Base-by-base conservation (phyloP, 2,888 invertebrate species). In the Rotaria macrura region DNA sequence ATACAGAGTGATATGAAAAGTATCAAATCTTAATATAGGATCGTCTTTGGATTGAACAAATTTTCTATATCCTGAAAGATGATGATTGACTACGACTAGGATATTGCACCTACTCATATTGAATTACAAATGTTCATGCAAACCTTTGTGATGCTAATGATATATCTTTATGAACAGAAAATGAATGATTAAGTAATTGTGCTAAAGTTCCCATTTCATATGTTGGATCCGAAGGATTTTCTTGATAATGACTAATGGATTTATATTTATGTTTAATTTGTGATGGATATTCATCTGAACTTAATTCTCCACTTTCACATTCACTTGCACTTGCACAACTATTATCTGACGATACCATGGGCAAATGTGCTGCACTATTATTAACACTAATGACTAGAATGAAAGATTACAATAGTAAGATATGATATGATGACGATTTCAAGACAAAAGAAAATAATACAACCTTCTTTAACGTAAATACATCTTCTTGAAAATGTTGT, bases 281-380 rank as follows among this genome's bases (percentile, higher is more conserved):
- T 43, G 74, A 40, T 74, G 74, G 74, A 74, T 74, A 74, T 74
- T 74, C 74, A 74, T 74, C 74, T 40, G 40, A 40, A 74, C 40
- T 40, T 74, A 74, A 40, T 10, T 74, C 74, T 25, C 74, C 74
- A 40, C 40, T 74, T 43, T 74, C 74, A 74, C 74, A 74, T 38
- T 74, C 74, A 74, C 40, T 74, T 23, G 40, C 43, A 40, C 74
- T 74, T 23, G 40, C 25, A 40, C 74, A 29, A 74, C 74, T 29
- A 38, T 20, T 17, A 74, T 74, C 74, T 25, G 74, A 74, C 2
- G 74, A 40, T 25, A 12, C 6, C 29, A 65, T 17, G 29, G 29
- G n/a, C 5, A 65, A 65, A 65, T 65, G 65, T 65, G 65, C 29
- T 34, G 65, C 34, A 65, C 65, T 65, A 65, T 65, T 65, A 65